Conservation (phyloP, 1,140 invertebrate genomes). For the Apolygus lucorum region DNA sequence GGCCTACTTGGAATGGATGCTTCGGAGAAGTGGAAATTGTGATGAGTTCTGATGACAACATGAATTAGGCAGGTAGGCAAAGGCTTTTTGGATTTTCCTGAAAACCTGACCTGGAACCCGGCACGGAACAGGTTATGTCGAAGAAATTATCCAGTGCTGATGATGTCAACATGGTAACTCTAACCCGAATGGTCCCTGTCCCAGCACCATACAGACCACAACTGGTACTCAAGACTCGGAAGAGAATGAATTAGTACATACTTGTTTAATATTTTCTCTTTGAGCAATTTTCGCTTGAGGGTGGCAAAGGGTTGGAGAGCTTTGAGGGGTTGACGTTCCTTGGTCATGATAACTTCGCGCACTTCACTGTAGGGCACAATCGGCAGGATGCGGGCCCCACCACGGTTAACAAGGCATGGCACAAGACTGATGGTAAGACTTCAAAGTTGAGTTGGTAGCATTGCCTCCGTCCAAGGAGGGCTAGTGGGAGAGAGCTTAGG, state of each 20-base stretch:
- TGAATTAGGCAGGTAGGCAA: too few species aligned
- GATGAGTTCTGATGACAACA: too few species aligned
- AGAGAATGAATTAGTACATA: constrained; percentile 35
- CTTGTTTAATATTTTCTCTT: constrained; percentile 50
- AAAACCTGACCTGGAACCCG: too few species aligned
- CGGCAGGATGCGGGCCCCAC: not conserved
- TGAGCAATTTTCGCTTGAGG: constrained; percentile 45
- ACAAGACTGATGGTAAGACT: not conserved
- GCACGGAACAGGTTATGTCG: too few species aligned
- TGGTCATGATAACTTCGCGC: constrained; percentile 17
- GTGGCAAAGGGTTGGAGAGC: constrained; percentile 30
- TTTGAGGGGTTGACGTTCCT: constrained; percentile 12
- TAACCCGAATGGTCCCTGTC: too few species aligned
- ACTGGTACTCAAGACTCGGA: too few species aligned
- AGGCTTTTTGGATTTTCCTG: too few species aligned
- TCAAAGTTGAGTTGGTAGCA: not conserved
- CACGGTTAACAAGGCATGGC: not conserved
- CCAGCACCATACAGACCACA: too few species aligned
- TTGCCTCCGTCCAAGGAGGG: not conserved
- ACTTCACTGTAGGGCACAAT: not conserved
- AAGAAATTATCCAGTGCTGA: too few species aligned
- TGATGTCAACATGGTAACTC: too few species aligned
- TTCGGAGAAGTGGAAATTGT: too few species aligned
- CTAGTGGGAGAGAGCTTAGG: constrained; percentile 13
- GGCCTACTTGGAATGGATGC: too few species aligned